Evolutionary conservation across 2,888 invertebrate genomes (phyloP).

Genomic region (Tenodera sinensis): DNA sequence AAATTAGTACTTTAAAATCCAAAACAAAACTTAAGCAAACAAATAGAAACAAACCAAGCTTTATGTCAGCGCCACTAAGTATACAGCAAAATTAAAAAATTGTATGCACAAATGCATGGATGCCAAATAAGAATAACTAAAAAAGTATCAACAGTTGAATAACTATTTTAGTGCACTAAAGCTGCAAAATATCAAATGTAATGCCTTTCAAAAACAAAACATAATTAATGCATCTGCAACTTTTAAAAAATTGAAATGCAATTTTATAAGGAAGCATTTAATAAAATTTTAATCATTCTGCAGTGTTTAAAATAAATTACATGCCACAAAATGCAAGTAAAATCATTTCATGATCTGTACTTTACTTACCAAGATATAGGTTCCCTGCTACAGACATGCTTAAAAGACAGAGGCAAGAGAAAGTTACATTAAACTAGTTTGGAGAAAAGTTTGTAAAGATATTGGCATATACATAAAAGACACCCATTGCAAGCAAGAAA

Average conservation of each 20-base stretch:
- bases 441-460: background rate
- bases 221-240: no score
- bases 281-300: background rate
- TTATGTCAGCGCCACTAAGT: background rate
- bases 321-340: background rate
- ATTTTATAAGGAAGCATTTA: background rate
- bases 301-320: background rate
- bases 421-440: background rate
- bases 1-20: background rate
- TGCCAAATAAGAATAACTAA: background rate
- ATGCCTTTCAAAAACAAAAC: background rate
- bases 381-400: background rate
- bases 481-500: background rate
- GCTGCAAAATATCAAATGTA: background rate
- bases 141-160: background rate
- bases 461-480: background rate
- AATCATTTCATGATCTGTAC: background rate
- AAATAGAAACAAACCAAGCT: background rate
- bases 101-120: background rate
- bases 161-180: no score
- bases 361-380: background rate
- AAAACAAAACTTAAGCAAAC: background rate
- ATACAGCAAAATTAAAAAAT: background rate
- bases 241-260: no score
- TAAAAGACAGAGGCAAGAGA: background rate